These are phyloP conservation scores for Caenorhabditis drosophilae DNA, from an alignment of 2,888 invertebrate species.

Conservation along the genomic window DNA sequence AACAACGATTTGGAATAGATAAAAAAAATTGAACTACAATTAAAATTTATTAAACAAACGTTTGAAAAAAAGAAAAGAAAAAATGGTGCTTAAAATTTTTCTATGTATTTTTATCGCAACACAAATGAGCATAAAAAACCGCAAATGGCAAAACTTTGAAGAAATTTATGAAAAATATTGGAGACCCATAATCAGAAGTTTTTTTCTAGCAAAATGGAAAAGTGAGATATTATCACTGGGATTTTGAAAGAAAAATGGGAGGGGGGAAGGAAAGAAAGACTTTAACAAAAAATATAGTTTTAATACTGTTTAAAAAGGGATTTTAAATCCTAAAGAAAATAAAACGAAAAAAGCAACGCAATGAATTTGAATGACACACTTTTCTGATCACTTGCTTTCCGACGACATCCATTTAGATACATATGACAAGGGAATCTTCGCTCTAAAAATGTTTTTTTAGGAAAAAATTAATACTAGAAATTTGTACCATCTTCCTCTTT, in stretches of 20 bases:
- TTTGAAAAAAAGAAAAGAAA: conserved; percentile 7
- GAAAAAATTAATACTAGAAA: background rate
- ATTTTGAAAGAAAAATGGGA: conserved; percentile 3
- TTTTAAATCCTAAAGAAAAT: no score
- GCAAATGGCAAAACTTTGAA: background rate
- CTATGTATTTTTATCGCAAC: background rate
- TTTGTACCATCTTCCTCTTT: conserved; percentile 26
- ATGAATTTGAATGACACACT: no score
- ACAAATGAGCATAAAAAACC: conserved; percentile 1
- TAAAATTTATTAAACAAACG: conserved; percentile 7
- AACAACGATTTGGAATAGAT: no score
- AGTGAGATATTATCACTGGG: conserved; percentile 20
- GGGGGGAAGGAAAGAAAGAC: background rate
- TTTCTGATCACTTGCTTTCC: no score
- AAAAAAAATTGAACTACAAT: no score
- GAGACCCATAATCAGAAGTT: conserved; percentile 12
- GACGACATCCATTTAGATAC: conserved; percentile 66
- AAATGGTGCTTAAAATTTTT: no score
- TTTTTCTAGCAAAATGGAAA: conserved; percentile 7
- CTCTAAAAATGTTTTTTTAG: conserved; percentile 28
- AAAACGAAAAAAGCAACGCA: background rate
- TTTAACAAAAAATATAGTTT: background rate
- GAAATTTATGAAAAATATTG: background rate
- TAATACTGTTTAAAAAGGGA: conserved; percentile 22
- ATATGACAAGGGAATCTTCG: conserved; percentile 67